Evolutionary conservation across 92 coral and sea anemone species (phyloP).

Genomic region (Phenganax stokvisi): DNA sequence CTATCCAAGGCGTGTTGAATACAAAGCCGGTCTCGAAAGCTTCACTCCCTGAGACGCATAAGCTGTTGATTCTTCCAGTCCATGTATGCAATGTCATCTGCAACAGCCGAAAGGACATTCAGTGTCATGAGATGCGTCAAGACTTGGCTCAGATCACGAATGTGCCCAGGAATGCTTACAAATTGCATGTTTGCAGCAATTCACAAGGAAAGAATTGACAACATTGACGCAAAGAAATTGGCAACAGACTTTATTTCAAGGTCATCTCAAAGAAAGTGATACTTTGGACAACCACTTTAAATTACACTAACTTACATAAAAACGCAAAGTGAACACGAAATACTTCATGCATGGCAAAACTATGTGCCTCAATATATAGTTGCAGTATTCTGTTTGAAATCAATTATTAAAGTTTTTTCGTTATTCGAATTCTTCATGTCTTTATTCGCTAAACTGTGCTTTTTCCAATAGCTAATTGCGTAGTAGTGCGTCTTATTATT

Average conservation of each 20-base stretch:
- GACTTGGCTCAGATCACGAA: conserved; percentile 5
- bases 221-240: neutral
- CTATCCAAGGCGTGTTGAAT: conserved; percentile 28
- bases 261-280: too few species aligned
- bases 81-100: conserved; percentile 3
- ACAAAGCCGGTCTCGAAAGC: conserved; percentile 24
- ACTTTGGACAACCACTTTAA: too few species aligned
- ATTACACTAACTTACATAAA: too few species aligned
- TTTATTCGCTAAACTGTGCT: neutral
- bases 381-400: too few species aligned
- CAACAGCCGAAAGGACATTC: conserved; percentile 5
- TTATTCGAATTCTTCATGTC: neutral
- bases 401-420: too few species aligned
- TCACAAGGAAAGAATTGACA: neutral
- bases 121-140: neutral
- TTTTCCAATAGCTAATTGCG: neutral
- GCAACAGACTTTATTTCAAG: neutral
- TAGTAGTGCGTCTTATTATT: neutral
- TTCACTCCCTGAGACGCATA: conserved; percentile 19
- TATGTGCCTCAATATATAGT: too few species aligned
- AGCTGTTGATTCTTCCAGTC: conserved; percentile 18
- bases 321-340: too few species aligned
- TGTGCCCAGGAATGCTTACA: neutral
- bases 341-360: too few species aligned
- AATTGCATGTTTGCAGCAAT: neutral